phyloP scores from a whole-genome alignment of 2,888 invertebrate genomes.

The Chaitophorus viminalis region DNA sequence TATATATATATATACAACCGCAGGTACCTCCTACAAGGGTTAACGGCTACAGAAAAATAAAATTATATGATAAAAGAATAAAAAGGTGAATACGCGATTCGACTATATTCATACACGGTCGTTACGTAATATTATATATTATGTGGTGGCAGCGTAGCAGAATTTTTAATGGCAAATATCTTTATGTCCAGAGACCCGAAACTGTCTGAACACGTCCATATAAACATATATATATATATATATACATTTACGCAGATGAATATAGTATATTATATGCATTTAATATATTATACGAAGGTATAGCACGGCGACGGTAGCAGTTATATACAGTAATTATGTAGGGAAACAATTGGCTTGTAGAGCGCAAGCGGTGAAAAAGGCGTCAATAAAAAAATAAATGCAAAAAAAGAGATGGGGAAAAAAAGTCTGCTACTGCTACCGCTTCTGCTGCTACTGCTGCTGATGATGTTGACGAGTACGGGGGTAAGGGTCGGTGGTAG shows the following conservation, averaged over 20 bases:
- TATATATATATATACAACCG: no score
- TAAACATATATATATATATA: slow-evolving; percentile 12
- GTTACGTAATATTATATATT: background rate
- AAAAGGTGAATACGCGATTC: slow-evolving; percentile 7
- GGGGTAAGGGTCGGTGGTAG: background rate
- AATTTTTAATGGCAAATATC: slow-evolving; percentile 36
- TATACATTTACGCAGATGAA: no score
- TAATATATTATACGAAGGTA: background rate
- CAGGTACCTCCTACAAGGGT: slow-evolving; percentile 3
- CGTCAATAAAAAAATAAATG: slow-evolving; percentile 45
- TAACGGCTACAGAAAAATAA: background rate
- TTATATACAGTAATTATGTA: slow-evolving; percentile 38
- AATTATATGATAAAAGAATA: background rate
- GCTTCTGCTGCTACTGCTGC: no score
- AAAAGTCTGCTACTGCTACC: slow-evolving; percentile 28
- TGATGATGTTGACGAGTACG: slow-evolving; percentile 16
- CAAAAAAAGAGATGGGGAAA: slow-evolving; percentile 10
- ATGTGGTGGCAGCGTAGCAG: background rate
- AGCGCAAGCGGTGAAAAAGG: slow-evolving; percentile 55
- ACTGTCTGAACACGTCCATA: background rate
- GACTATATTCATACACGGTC: background rate
- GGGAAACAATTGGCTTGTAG: slow-evolving; percentile 56
- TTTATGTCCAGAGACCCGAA: slow-evolving; percentile 9
- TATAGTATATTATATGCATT: background rate
- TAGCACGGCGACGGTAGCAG: background rate